Evolutionary conservation across 2,797 vertebrate species (phyloP).

Genomic region (Sebastolobus alascanus): DNA sequence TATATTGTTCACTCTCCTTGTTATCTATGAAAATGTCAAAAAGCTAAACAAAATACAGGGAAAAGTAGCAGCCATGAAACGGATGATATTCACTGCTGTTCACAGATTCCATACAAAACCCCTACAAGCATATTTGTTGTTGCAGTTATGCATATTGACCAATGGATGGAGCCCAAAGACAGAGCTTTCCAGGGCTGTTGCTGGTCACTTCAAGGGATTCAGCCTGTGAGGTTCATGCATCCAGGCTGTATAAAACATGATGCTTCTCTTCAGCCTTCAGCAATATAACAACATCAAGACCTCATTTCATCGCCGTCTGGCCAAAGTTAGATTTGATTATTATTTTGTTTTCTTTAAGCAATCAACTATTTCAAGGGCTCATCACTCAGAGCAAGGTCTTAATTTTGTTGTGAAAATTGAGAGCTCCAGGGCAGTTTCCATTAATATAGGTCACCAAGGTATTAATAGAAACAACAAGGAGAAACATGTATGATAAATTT

Average conservation of each 20-base stretch:
- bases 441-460: conserved; percentile 52
- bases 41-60: conserved; percentile 7
- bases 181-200: conserved; percentile 38
- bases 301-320: conserved; percentile 54
- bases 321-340: conserved; percentile 40
- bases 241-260: conserved; percentile 74
- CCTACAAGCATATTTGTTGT: conserved; percentile 34
- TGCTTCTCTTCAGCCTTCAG: conserved; percentile 59
- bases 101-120: background rate
- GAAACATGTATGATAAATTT: conserved; percentile 32
- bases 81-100: conserved; percentile 38
- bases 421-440: conserved; percentile 37
- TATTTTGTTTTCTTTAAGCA: conserved; percentile 30
- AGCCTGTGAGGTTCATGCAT: conserved; percentile 48
- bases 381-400: conserved; percentile 45
- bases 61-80: conserved; percentile 21
- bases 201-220: conserved; percentile 60
- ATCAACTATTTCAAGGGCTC: conserved; percentile 40
- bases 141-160: conserved; percentile 78
- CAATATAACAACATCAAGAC: conserved; percentile 65
- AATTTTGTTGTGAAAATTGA: conserved; percentile 46
- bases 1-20: conserved; percentile 41
- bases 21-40: conserved; percentile 20
- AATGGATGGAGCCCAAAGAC: conserved; percentile 83
- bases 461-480: conserved; percentile 54